Evolutionary conservation across 1,140 invertebrate genomes (phyloP).

Genomic region (Zaprionus inermis): DNA sequence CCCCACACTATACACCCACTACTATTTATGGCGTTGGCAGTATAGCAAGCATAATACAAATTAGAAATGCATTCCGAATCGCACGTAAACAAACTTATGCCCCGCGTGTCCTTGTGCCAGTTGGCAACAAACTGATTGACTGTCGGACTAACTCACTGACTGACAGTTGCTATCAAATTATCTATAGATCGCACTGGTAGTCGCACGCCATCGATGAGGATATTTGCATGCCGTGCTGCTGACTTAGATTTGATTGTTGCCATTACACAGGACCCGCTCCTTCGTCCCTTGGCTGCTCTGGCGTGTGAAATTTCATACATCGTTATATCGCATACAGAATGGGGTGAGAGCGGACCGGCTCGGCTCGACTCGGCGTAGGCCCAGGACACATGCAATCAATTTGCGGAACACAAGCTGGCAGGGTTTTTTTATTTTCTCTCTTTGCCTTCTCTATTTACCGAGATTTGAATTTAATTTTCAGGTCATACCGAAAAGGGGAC

Average conservation of each 20-base stretch:
- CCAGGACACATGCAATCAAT: slow-evolving; percentile 58
- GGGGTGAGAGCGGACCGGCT: neutral
- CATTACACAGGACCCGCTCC: slow-evolving; percentile 1
- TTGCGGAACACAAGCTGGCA: slow-evolving; percentile 44
- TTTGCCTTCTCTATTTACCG: slow-evolving; percentile 63
- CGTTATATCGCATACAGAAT: slow-evolving; percentile 59
- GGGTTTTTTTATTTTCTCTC: slow-evolving; percentile 36
- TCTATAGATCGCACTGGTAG: slow-evolving; percentile 71
- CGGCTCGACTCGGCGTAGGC: slow-evolving; percentile 4
- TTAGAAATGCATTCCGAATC: slow-evolving; percentile 70
- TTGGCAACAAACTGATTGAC: slow-evolving; percentile 42
- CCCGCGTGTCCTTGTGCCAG: slow-evolving; percentile 71
- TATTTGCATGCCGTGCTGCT: slow-evolving; percentile 25
- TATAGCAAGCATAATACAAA: slow-evolving; percentile 65
- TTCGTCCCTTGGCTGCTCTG: neutral
- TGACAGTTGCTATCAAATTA: slow-evolving; percentile 67
- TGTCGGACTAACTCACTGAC: slow-evolving; percentile 31
- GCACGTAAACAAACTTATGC: slow-evolving; percentile 36
- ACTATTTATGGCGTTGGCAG: slow-evolving; percentile 33
- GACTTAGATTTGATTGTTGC: slow-evolving; percentile 43
- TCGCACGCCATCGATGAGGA: slow-evolving; percentile 63
- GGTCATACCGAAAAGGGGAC: slow-evolving; percentile 62
- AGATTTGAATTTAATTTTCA: slow-evolving; percentile 83
- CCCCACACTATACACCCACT: too few species aligned
- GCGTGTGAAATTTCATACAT: slow-evolving; percentile 73